Percentiles rank a stretch among this genome's conserved stretches.
Conservation (phyloP, 2,888 invertebrate genomes). For the Hypomecis punctinalis region DNA sequence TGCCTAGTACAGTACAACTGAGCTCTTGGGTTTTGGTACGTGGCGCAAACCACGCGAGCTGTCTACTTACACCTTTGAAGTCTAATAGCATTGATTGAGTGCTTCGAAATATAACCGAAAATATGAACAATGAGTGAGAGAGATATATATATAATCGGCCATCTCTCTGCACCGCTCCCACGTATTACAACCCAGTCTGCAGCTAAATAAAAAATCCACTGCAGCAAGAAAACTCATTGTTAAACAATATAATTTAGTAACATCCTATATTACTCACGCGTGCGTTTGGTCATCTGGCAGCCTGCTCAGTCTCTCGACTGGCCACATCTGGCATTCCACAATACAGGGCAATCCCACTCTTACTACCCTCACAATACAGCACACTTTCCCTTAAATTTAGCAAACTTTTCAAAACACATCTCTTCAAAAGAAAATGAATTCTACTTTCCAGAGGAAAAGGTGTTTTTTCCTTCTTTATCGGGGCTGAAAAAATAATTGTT, state of each 20-base stretch:
- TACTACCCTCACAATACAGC: neutral
- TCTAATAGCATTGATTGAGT: no score
- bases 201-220: no score
- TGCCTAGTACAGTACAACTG: no score
- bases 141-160: no score
- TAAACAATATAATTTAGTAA: neutral
- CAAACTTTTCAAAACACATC: conserved; percentile 2
- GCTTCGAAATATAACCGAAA: no score
- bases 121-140: no score
- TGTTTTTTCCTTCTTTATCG: neutral
- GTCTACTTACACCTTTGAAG: no score
- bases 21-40: no score
- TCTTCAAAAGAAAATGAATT: neutral
- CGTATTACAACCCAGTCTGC: no score
- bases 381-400: neutral
- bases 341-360: conserved; percentile 15
- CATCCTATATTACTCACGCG: conserved; percentile 33
- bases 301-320: conserved; percentile 41
- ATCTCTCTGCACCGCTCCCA: no score
- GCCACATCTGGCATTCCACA: conserved; percentile 37
- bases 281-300: conserved; percentile 46
- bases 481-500: conserved; percentile 21
- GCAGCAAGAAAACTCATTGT: no score
- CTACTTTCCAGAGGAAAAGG: neutral
- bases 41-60: no score